Base-by-base conservation (phyloP, 2,113 vertebrate genomes). In the Tricholaema leucomelas region DNA sequence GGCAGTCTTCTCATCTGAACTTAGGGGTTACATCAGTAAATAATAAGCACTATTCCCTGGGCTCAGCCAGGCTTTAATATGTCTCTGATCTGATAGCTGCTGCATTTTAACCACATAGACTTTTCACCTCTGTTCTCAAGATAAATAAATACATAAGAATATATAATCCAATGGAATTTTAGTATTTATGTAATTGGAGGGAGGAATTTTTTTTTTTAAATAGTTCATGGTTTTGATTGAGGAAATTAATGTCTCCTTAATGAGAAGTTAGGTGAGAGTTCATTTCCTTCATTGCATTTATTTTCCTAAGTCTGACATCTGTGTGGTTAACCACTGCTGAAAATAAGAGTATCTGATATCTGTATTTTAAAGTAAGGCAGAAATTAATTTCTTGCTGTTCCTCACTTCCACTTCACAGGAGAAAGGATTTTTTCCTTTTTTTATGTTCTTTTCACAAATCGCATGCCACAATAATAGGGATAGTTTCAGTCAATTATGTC, bases 21-120 rank as follows among this genome's bases (percentile, higher is more conserved):
- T 48, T 5, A 38, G 13, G 52, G 28, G 13, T 60, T 56, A 1
- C 15, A 27, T 27, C 36, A 38, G 11, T 36, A 70, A 87, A 54
- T 1, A 80, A 10, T 16, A 38, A 40, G 17, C 5, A 10, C 4
- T 25, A 40, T 52, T 3, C 15, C 15, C 71, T 92, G 79, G 19
- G 48, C 42, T 75, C 65, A 6, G 20, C n/a, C 33, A 7, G 0
- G 21, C 21, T 71, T 10, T n/a, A 0, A 21, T 8, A 3, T 3
- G 19, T 14, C 44, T 83, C 30, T 44, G 12, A 28, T 52, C 28
- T 74, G 20, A 59, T 52, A 14, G 13, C 14, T 35, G 25, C 11
- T 77, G 2, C 48, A 14, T 42, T 52, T 28, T 1, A 17, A 31
- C 23, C 30, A 33, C 13, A 8, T 21, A 46, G 11, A 21, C 55